Evolutionary conservation across 2,888 invertebrate genomes (phyloP).

Genomic region (Helicoverpa assulta): DNA sequence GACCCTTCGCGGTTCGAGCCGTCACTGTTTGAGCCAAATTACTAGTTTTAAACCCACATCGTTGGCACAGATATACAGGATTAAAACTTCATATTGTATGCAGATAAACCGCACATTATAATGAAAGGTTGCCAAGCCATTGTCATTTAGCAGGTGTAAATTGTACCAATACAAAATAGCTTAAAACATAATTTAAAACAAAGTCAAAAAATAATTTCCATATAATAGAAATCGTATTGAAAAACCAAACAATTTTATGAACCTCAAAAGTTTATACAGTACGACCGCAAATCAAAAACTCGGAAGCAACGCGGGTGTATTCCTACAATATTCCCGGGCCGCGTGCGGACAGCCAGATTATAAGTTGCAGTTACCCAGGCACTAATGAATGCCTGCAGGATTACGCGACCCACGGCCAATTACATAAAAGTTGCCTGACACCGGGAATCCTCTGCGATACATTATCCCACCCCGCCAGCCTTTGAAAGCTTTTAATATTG

Average conservation of each 20-base stretch:
- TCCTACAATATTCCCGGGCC: constrained; percentile 36
- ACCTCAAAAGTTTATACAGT: background rate
- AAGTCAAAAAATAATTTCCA: too few species aligned
- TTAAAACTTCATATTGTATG: constrained; percentile 45
- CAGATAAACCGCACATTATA: constrained; percentile 40
- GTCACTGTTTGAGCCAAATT: constrained; percentile 45
- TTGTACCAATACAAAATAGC: background rate
- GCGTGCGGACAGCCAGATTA: constrained; percentile 72
- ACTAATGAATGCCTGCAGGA: constrained; percentile 81
- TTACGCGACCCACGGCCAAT: constrained; percentile 74
- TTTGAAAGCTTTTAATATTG: constrained; percentile 52
- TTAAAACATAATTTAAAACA: background rate
- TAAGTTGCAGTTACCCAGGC: constrained; percentile 77
- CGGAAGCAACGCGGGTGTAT: constrained; percentile 19
- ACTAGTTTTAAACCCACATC: constrained; percentile 20
- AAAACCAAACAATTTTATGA: too few species aligned
- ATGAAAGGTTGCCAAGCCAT: constrained; percentile 42
- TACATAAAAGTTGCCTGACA: constrained; percentile 79
- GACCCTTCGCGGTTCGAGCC: background rate
- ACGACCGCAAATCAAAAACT: constrained; percentile 21
- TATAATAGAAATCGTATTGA: too few species aligned
- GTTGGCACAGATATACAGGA: constrained; percentile 48
- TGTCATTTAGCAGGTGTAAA: constrained; percentile 12
- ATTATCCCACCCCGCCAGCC: constrained; percentile 54
- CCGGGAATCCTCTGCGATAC: constrained; percentile 75